A percentile compares a stretch with the other conserved stretches of the same genome.
Conservation (phyloP, 1,140 invertebrate species). For the Macrocentrus cingulum region DNA sequence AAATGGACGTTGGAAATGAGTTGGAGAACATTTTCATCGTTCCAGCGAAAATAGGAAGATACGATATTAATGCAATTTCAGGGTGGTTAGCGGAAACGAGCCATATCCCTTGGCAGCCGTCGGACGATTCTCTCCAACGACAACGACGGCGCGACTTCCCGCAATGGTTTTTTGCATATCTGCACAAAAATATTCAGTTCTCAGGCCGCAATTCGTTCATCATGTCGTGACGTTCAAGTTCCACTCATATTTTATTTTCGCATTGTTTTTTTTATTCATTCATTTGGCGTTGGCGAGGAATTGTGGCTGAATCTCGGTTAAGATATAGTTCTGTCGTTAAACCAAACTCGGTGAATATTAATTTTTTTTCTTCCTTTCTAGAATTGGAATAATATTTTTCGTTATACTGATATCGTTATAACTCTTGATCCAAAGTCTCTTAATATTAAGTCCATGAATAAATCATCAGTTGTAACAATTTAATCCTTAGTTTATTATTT, state of each 20-base stretch:
- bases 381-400: too few relatives aligned
- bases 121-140: slow-evolving; percentile 3
- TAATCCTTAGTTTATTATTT: too few relatives aligned
- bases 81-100: slow-evolving; percentile 21
- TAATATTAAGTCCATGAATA: too few relatives aligned
- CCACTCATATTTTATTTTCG: not conserved
- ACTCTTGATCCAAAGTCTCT: too few relatives aligned
- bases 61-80: slow-evolving; percentile 19
- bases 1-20: not conserved
- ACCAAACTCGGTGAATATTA: too few relatives aligned
- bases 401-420: too few relatives aligned
- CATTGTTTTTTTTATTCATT: not conserved
- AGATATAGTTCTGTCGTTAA: too few relatives aligned
- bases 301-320: too few relatives aligned
- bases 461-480: too few relatives aligned
- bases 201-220: slow-evolving; percentile 13
- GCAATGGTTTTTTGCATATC: slow-evolving; percentile 16
- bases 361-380: too few relatives aligned
- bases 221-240: slow-evolving; percentile 7
- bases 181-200: slow-evolving; percentile 14
- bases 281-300: too few relatives aligned
- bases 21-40: slow-evolving; percentile 6
- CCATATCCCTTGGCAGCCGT: slow-evolving; percentile 18
- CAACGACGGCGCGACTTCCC: not conserved
- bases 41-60: not conserved